phyloP scores from a whole-genome alignment of 1,140 invertebrate species.

The Papilio polyxenes region DNA sequence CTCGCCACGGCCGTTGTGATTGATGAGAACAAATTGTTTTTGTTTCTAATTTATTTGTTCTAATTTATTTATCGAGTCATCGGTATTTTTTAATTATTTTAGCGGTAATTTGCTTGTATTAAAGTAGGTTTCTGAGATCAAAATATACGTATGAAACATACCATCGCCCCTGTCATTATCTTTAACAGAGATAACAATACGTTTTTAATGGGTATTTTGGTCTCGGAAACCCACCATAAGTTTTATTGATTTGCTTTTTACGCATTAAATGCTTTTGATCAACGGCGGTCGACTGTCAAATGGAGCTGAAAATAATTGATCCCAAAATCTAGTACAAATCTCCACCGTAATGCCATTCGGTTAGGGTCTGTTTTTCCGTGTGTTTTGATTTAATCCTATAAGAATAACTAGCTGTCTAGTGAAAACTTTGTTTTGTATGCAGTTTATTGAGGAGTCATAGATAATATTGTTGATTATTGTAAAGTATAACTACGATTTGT shows the following conservation, averaged over 20 bases:
- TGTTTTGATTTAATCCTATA: background rate
- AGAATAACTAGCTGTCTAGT: background rate
- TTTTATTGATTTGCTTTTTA: constrained; percentile 49
- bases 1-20: constrained; percentile 67
- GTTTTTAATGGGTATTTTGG: too few species aligned
- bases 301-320: constrained; percentile 53
- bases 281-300: constrained; percentile 19
- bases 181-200: too few species aligned
- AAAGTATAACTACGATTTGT: constrained; percentile 49
- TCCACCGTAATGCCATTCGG: constrained; percentile 45
- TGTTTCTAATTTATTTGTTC: constrained; percentile 80
- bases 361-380: constrained; percentile 26
- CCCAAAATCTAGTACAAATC: constrained; percentile 72
- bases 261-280: constrained; percentile 43
- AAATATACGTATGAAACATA: too few species aligned
- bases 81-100: constrained; percentile 41
- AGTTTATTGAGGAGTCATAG: constrained; percentile 60
- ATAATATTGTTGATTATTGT: constrained; percentile 61
- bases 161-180: too few species aligned
- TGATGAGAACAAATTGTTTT: constrained; percentile 78
- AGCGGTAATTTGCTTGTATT: constrained; percentile 41
- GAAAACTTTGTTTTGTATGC: constrained; percentile 32
- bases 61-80: constrained; percentile 54
- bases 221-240: too few species aligned
- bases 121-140: too few species aligned